A percentile compares a stretch with the other conserved stretches of the same genome.
These are phyloP conservation scores for Aradus depressus DNA, from an alignment of 2,888 invertebrate species.

Conservation along the genomic window DNA sequence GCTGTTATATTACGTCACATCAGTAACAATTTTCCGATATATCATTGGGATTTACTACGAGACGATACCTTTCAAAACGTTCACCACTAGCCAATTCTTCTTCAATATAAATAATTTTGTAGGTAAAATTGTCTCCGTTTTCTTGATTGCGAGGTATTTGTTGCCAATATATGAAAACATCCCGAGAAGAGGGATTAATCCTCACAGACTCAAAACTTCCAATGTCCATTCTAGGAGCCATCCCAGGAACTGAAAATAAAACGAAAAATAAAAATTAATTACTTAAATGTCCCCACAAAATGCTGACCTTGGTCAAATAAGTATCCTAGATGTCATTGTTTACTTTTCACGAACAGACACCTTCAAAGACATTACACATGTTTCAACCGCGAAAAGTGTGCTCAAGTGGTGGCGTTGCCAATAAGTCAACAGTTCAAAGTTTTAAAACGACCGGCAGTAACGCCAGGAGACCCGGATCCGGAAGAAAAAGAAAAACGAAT, in stretches of 20 bases:
- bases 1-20: not conserved
- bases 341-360: too few species aligned
- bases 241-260: conserved; percentile 28
- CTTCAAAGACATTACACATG: too few species aligned
- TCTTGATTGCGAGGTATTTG: conserved; percentile 53
- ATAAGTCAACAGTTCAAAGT: too few species aligned
- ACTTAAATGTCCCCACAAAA: too few species aligned
- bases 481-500: too few species aligned
- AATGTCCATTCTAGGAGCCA: conserved; percentile 53
- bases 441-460: too few species aligned
- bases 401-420: too few species aligned
- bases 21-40: not conserved
- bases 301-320: too few species aligned
- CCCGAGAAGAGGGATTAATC: conserved; percentile 39
- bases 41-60: not conserved
- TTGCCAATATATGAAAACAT: conserved; percentile 69
- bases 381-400: too few species aligned
- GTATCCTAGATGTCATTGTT: too few species aligned
- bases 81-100: conserved; percentile 11
- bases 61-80: conserved; percentile 4
- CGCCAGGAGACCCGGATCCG: too few species aligned
- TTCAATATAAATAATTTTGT: conserved; percentile 37
- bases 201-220: conserved; percentile 58
- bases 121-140: conserved; percentile 64
- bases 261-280: conserved; percentile 1